Evolutionary conservation across 2,797 vertebrate genomes (phyloP), one percentile per base, ranked within the genome.

Genomic region (Allobates femoralis): DNA sequence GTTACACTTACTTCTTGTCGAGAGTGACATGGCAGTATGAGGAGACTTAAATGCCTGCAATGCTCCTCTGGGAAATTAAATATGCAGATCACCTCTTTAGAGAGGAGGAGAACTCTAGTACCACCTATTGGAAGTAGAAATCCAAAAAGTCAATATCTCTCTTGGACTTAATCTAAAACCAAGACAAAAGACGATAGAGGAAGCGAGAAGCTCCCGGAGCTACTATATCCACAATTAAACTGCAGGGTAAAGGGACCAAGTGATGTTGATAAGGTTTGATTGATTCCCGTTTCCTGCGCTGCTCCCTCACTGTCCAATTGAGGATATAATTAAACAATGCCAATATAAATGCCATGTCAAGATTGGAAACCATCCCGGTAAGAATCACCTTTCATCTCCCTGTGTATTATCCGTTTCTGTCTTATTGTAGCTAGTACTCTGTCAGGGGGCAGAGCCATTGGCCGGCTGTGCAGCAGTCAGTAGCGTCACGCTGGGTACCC

Each of bases 341-440:
- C 73, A 81, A 82, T 55, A 50, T 5, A 28, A 81, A 34, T 34
- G 56, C 37, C 56, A 74, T 19, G 73, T 50, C 85, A 19, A n/a
- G 66, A 56, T 18, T n/a, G 80, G 73, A 50, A 51, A 56, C 79
- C 23, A 58, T 19, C 5, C 66, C 41, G 50, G 15, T 12, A 4
- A 21, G 12, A 30, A 37, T 60, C 51, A n/a, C 46, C 55, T 50
- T 62, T 46, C 82, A 37, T 30, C 78, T 18, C 50, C 34, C 8
- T 50, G 78, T 75, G 58, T 79, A 14, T 46, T 46, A 88, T 60
- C 58, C 74, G 58, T 66, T 37, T 23, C 8, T 60, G 32, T 81
- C 86, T 88, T 83, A 83, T 71, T 85, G 10, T 10, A 4, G 67
- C 85, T 88, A 58, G 12, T 19, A 82, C 87, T 85, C 37, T 0